A percentile compares a stretch with the other conserved stretches of the same genome.
Evolutionary conservation across 1,140 invertebrate genomes (phyloP).

Genomic region (Gryllus bimaculatus): DNA sequence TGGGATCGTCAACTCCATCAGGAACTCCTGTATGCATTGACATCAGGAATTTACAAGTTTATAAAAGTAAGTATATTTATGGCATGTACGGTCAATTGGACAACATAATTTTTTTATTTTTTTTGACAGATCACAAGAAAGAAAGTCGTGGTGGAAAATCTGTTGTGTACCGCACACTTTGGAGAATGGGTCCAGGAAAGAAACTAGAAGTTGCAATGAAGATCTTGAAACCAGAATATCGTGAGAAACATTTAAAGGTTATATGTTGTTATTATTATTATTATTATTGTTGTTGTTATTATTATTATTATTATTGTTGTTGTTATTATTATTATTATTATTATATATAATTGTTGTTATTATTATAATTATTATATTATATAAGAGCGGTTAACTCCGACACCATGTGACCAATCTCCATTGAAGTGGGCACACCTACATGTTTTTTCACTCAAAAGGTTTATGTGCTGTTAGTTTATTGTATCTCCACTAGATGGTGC

Average conservation of each 20-base stretch:
- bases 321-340: no score
- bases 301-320: not conserved
- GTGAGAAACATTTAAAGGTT: slow-evolving; percentile 46
- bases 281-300: not conserved
- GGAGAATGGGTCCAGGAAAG: slow-evolving; percentile 55
- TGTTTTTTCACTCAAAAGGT: no score
- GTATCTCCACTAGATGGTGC: no score
- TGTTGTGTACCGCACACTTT: slow-evolving; percentile 52
- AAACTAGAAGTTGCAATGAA: slow-evolving; percentile 67
- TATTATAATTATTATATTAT: no score
- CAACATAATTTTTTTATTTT: not conserved
- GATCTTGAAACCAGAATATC: slow-evolving; percentile 53
- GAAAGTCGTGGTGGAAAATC: slow-evolving; percentile 49
- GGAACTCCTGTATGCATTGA: slow-evolving; percentile 45
- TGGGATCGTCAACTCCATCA: slow-evolving; percentile 36
- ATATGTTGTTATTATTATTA: not conserved
- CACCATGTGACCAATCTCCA: no score
- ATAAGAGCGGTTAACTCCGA: no score
- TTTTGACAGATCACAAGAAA: slow-evolving; percentile 44
- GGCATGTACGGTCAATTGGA: not conserved
- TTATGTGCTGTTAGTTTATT: no score
- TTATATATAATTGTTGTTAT: no score
- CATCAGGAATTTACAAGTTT: slow-evolving; percentile 52
- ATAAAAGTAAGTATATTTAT: slow-evolving; percentile 39
- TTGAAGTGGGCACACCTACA: no score